phyloP scores from a whole-genome alignment of 2,797 vertebrate species.

The Chloroceryle amazona region DNA sequence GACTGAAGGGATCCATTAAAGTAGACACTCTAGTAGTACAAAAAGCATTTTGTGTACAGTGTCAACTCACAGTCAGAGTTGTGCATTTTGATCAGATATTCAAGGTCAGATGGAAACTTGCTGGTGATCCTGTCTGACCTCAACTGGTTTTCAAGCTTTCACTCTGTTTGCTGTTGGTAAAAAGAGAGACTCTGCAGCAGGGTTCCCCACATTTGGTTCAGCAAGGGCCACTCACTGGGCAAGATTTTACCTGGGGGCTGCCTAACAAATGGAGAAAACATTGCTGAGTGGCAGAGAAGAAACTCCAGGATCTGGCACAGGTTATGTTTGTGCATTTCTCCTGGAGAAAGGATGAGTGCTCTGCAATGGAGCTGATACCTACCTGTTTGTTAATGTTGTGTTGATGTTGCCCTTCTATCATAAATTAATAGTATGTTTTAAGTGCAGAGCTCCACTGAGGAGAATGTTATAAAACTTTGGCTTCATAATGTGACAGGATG shows the following conservation, averaged over 20 bases:
- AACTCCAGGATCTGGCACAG: background rate
- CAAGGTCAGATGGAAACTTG: conserved; percentile 48
- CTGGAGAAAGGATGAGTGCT: background rate
- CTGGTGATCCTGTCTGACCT: background rate
- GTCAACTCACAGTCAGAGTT: conserved; percentile 41
- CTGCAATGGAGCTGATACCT: background rate
- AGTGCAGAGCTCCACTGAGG: background rate
- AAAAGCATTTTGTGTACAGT: conserved; percentile 54
- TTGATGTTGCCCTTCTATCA: background rate
- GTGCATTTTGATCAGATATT: conserved; percentile 63
- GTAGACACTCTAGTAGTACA: background rate
- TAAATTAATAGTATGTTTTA: background rate
- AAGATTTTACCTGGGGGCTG: background rate
- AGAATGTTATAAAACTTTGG: background rate
- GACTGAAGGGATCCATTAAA: background rate
- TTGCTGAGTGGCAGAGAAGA: background rate
- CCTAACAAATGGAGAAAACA: background rate
- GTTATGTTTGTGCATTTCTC: background rate
- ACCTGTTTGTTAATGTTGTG: background rate
- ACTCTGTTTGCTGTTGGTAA: background rate
- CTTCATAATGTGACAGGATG: background rate
- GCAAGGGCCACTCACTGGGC: background rate
- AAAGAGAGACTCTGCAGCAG: background rate
- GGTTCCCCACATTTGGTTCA: accelerated
- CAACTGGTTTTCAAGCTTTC: background rate